Conservation (phyloP, 2,113 vertebrate species). For the Tychaedon coryphoeus region DNA sequence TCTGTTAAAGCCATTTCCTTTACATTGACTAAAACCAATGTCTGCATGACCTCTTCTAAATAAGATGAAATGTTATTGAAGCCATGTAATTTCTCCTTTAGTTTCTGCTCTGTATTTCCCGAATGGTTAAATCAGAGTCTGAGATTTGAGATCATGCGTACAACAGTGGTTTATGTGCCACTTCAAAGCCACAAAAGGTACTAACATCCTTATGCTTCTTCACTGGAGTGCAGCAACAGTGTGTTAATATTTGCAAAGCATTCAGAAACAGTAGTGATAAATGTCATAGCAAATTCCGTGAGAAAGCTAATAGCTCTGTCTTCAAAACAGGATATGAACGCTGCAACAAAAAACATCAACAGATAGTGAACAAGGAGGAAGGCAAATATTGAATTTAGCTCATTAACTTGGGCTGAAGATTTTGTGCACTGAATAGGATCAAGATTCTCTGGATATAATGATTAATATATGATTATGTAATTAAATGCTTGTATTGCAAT, state of each 20-base stretch:
- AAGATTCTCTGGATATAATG: not conserved
- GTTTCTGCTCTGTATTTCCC: not conserved
- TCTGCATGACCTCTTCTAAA: not conserved
- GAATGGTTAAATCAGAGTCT: not conserved
- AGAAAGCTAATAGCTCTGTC: not conserved
- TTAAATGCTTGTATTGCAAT: not conserved
- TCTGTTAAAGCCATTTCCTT: not conserved
- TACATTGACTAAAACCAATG: not conserved
- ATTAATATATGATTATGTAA: not conserved
- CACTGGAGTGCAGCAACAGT: not conserved
- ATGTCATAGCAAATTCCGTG: not conserved
- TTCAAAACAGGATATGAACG: conserved; percentile 22
- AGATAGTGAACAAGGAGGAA: not conserved
- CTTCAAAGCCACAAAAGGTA: not conserved
- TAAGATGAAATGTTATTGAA: not conserved
- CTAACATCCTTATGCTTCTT: not conserved
- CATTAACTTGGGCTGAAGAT: not conserved
- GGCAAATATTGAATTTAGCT: not conserved
- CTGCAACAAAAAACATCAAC: not conserved
- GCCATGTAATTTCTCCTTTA: not conserved
- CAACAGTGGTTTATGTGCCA: not conserved
- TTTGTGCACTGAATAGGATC: not conserved
- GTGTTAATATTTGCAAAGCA: not conserved
- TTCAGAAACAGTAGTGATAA: not conserved
- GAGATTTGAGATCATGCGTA: not conserved